phyloP scores from a whole-genome alignment of 2,797 vertebrate species.

The Pelochelys cantorii region DNA sequence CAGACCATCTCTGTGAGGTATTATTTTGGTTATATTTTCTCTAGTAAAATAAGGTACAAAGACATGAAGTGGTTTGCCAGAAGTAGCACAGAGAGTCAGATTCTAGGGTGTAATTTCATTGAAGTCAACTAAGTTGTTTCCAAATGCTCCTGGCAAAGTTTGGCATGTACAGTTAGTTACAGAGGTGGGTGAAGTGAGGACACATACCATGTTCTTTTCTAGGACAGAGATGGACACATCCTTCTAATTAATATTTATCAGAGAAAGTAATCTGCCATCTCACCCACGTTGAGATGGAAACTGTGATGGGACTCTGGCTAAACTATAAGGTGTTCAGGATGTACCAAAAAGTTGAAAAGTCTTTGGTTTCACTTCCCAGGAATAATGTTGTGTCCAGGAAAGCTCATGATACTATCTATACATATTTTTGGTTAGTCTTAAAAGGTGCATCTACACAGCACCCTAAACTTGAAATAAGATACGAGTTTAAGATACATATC shows the following conservation, averaged over 20 bases:
- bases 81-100: not conserved
- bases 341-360: not conserved
- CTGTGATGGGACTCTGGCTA: not conserved
- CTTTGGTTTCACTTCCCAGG: not conserved
- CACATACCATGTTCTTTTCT: not conserved
- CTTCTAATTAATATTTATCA: not conserved
- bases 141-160: not conserved
- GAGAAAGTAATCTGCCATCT: not conserved
- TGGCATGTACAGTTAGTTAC: not conserved
- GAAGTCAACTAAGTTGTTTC: not conserved
- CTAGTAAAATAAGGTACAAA: not conserved
- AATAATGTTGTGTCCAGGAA: not conserved
- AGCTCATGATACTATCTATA: too few species aligned
- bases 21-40: not conserved
- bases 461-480: too few species aligned
- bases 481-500: too few species aligned
- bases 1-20: not conserved
- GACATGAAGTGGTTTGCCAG: not conserved
- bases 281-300: not conserved
- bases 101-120: not conserved
- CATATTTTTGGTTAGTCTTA: too few species aligned
- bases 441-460: too few species aligned
- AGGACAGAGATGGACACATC: not conserved
- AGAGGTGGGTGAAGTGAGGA: not conserved
- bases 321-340: accelerated